Conservation (phyloP, 2,113 vertebrate species). For the Pavo muticus region DNA sequence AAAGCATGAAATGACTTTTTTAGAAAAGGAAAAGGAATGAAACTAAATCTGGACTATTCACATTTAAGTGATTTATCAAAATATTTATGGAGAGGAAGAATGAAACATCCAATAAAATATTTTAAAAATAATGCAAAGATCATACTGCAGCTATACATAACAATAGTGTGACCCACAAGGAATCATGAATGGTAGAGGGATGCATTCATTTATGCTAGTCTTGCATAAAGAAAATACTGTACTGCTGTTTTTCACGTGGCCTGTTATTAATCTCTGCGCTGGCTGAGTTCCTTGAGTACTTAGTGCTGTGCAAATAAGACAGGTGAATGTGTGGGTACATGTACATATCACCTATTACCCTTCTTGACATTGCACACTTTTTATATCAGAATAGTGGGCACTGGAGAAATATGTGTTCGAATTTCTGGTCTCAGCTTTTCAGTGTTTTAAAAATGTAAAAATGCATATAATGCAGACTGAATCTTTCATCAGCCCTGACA, state of each 20-base stretch:
- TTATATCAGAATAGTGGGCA: neutral
- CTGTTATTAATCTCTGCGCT: neutral
- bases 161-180: neutral
- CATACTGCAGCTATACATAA: neutral
- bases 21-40: neutral
- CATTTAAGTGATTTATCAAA: neutral
- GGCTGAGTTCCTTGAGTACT: neutral
- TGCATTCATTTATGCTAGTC: neutral
- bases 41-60: neutral
- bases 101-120: neutral
- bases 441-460: neutral
- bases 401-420: neutral
- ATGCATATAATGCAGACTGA: neutral
- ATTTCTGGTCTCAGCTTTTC: neutral
- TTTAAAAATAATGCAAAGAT: neutral
- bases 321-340: neutral
- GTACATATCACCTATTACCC: fast-evolving
- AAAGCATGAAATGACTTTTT: neutral
- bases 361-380: neutral
- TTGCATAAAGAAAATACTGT: fast-evolving
- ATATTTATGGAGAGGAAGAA: neutral
- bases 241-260: neutral
- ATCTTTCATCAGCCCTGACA: neutral
- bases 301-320: neutral
- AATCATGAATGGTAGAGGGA: too few species aligned